phyloP scores from a whole-genome alignment of 2,797 vertebrate species.

The Hyperoplus immaculatus region DNA sequence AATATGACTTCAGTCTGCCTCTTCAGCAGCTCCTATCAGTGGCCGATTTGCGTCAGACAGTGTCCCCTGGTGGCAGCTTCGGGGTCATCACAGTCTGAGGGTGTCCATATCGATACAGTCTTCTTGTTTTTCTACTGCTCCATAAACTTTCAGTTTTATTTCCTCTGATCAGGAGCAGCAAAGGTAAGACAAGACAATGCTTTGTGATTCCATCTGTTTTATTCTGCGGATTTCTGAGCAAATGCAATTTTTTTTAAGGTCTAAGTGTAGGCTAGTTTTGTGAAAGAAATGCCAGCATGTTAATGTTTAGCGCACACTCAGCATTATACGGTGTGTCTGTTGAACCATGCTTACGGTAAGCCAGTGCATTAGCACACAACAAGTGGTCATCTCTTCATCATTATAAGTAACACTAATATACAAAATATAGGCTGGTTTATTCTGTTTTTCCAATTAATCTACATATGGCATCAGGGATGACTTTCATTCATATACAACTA shows the following conservation, averaged over 20 bases:
- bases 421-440: background rate
- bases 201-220: background rate
- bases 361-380: background rate
- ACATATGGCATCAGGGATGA: background rate
- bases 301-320: background rate
- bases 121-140: too few relatives aligned
- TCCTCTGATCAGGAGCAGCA: background rate
- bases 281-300: background rate
- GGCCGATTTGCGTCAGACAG: background rate
- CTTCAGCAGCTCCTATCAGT: background rate
- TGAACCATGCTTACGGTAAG: background rate
- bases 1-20: too few relatives aligned
- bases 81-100: too few relatives aligned
- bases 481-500: too few relatives aligned
- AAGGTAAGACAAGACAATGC: background rate
- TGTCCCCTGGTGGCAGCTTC: background rate
- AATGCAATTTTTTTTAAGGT: background rate
- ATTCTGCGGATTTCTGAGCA: background rate
- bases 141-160: slow-evolving; percentile 3
- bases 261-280: background rate
- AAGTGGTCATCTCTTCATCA: too few relatives aligned
- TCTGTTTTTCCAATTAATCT: background rate
- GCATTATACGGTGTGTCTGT: background rate
- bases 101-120: too few relatives aligned
- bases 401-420: background rate